Evolutionary conservation across 1,140 invertebrate species (phyloP), one percentile per base, ranked within the genome.

Genomic region (Paracyclopina nana): DNA sequence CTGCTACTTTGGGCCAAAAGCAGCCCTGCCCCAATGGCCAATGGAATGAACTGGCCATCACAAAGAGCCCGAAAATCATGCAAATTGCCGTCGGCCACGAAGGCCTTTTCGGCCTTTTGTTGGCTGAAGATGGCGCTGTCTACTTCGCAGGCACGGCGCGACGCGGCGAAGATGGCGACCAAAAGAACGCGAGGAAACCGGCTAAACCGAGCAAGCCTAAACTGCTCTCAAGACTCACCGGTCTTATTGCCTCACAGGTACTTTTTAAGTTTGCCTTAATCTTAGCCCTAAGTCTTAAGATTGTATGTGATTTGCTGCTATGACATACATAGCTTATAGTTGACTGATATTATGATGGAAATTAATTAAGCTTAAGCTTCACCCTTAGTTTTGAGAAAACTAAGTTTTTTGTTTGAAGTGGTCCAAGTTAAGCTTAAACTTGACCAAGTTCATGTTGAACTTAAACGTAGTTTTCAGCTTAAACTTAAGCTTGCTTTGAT

Each of bases 81-180:
- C 75, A 90, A 63, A 73, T 87, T 55, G 77, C 83, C 0, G 75
- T 87, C 14, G 90, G 90, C 0, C 90, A 95, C 61, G 90, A 96
- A 60, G 87, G 87, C 8, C 74, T 82, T 27, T 88, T 95, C 67
- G 82, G 80, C 0, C 67, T 94, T 42, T 63, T 95, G 4, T 70
- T 95, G 4, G 73, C 83, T 40, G 86, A 92, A 55, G 87, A 92
- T 64, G 90, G 88, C 0, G 76, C 76, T 6, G 81, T 84, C 0
- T 78, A 78, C 59, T 90, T 88, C 70, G 77, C 78, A 43, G 88
- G 90, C 1, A 81, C 82, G 12, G 78, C 88, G 0, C 71, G 81
- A n/a, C 70, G 90, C 8, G 90, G 90, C 34, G 90, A 96, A 66
- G 88, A 96, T 67, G 88, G 87, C 0, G 88, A 96, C 61, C 18